Base-by-base conservation (phyloP, 2,888 invertebrate genomes). In the Flexamia atlantica region DNA sequence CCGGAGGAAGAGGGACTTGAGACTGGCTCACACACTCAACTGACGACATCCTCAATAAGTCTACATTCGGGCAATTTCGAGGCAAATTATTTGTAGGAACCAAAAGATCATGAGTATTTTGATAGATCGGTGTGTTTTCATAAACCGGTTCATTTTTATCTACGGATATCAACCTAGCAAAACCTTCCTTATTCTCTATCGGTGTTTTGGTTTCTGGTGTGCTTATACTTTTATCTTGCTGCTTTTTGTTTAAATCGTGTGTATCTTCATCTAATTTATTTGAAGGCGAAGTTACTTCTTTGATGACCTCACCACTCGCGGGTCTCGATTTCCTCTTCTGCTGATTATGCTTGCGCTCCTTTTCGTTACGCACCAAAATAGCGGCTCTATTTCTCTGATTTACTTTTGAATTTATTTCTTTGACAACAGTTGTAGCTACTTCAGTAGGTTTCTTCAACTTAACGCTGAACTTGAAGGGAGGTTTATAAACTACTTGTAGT, bases 391-490 rank as follows among this genome's bases (percentile, higher is more conserved):
- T 57, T 74, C 64, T 40, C 23, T 84, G 83, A 46, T 81, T 82
- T 32, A 86, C 86, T 36, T 84, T 86, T 32, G 85, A 85, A 30
- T 87, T 87, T 12, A 87, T 86, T 70, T 87, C 87, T 84, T 87
- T 87, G 53, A 85, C 88, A 50, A 83, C 88, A 85, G 81, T 86
- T 14, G 87, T 86, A 20, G 87, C 87, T 12, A 87, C 86, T 85
- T 87, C 86, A 30, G 87, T 86, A 1, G 87, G 87, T 85, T 88
- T 88, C 76, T 87, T 86, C 86, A 97, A 92, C 89, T 95, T 95
- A 82, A 97, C 93, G 89, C 96, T 96, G 90, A 97, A 96, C 88
- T 96, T 95, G 90, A 97, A 97, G 14, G 97, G 97, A 80, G 97
- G 96, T 89, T 96, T 96, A 90, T 96, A 97, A 32, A 97, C 95